Evolutionary conservation across 1,140 invertebrate genomes (phyloP).

Genomic region (Steinernema khuongi): DNA sequence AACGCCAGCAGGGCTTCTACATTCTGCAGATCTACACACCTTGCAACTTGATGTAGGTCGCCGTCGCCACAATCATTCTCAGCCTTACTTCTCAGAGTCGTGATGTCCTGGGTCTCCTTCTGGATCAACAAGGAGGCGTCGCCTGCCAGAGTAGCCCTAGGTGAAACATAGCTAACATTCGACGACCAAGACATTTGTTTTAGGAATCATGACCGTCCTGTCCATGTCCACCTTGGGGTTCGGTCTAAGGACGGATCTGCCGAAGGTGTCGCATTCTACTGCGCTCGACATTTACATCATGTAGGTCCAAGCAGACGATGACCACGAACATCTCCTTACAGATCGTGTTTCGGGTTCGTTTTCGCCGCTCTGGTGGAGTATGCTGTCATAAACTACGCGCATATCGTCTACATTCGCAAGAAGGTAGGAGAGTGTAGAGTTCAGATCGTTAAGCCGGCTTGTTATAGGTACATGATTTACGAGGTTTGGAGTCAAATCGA

Average conservation of each 20-base stretch:
- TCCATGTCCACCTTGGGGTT: slow-evolving; percentile 47
- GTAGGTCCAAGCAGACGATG: neutral
- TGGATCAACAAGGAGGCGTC: slow-evolving; percentile 59
- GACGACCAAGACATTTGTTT: neutral
- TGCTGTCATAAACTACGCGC: slow-evolving; percentile 46
- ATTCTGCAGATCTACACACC: slow-evolving; percentile 98
- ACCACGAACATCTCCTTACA: neutral
- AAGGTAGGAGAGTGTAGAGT: slow-evolving; percentile 5
- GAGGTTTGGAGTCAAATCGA: slow-evolving; percentile 9
- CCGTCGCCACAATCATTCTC: neutral
- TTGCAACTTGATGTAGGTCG: slow-evolving; percentile 71
- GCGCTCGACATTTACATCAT: slow-evolving; percentile 48
- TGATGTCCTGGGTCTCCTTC: slow-evolving; percentile 84
- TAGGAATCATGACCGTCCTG: slow-evolving; percentile 44
- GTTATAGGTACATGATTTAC: slow-evolving; percentile 11
- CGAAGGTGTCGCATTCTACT: slow-evolving; percentile 47
- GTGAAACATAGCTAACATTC: slow-evolving; percentile 18
- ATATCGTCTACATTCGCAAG: slow-evolving; percentile 40
- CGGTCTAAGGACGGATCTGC: slow-evolving; percentile 33
- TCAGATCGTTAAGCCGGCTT: neutral
- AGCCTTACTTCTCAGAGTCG: slow-evolving; percentile 65
- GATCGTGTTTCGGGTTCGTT: slow-evolving; percentile 45
- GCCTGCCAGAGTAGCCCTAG: slow-evolving; percentile 45
- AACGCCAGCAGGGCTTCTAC: slow-evolving; percentile 90
- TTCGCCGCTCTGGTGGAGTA: slow-evolving; percentile 48